These are phyloP conservation scores for Montipora efflorescens DNA, from an alignment of 64 coral and sea anemone species.

Conservation along the genomic window DNA sequence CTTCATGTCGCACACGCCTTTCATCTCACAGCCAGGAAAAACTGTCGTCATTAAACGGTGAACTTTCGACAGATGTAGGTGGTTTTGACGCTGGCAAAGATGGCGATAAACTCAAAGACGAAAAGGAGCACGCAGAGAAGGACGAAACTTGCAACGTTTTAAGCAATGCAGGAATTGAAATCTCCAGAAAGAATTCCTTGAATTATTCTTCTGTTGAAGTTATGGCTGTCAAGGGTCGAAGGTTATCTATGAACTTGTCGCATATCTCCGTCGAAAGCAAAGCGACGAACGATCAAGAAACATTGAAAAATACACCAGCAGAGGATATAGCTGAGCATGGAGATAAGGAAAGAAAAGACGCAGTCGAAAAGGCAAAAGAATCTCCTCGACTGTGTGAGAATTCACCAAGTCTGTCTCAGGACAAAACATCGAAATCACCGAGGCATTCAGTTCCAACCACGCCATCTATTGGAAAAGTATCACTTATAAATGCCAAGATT, in stretches of 20 bases:
- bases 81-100: background rate
- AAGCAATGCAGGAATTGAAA: conserved; percentile 35
- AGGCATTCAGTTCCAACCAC: background rate
- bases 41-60: background rate
- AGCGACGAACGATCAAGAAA: background rate
- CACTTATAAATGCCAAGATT: conserved; percentile 29
- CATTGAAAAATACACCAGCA: background rate
- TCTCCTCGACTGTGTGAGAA: background rate
- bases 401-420: background rate
- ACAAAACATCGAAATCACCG: background rate
- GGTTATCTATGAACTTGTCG: conserved; percentile 23
- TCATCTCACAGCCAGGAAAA: conserved; percentile 11
- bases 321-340: background rate
- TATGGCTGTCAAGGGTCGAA: conserved; percentile 20
- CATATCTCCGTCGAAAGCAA: conserved; percentile 38
- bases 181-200: conserved; percentile 9
- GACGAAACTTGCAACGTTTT: conserved; percentile 25
- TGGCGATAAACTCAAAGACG: background rate
- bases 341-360: background rate
- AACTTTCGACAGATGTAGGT: background rate
- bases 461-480: conserved; percentile 42
- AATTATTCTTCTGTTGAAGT: conserved; percentile 35
- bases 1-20: background rate
- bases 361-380: background rate
- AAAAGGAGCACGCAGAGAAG: background rate